phyloP scores from a whole-genome alignment of 2,797 vertebrate species.

The Helostoma temminkii region DNA sequence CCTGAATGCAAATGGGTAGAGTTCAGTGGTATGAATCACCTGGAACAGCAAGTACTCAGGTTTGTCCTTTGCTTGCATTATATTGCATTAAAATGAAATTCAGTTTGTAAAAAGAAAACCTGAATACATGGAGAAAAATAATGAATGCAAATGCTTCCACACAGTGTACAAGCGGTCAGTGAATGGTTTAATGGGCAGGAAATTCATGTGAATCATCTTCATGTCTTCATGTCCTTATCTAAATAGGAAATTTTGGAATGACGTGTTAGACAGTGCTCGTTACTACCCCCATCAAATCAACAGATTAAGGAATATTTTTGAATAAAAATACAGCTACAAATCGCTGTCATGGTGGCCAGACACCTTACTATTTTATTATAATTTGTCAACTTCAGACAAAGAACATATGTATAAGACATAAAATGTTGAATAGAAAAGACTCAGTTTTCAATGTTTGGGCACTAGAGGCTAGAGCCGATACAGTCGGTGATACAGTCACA shows the following conservation, averaged over 20 bases:
- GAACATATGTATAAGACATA: background rate
- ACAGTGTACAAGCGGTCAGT: background rate
- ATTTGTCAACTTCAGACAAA: background rate
- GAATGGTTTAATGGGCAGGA: constrained; percentile 13
- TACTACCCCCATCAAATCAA: background rate
- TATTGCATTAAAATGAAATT: constrained; percentile 7
- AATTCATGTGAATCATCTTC: constrained; percentile 7
- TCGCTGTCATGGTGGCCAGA: background rate
- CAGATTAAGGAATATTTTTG: background rate
- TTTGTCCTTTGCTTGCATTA: background rate
- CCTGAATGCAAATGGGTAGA: background rate
- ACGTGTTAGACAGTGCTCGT: background rate
- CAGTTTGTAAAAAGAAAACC: background rate
- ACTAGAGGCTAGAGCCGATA: background rate
- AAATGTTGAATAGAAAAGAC: background rate
- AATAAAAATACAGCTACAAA: background rate
- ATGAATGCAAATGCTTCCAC: constrained; percentile 9
- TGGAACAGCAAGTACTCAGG: background rate
- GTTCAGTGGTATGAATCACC: background rate
- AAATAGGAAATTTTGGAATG: background rate
- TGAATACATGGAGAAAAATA: background rate
- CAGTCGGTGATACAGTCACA: background rate
- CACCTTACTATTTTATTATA: background rate
- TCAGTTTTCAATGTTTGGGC: background rate
- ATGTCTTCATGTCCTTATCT: background rate